phyloP scores from a whole-genome alignment of 2,888 invertebrate species.

The Drosophila cyrtoloma region DNA sequence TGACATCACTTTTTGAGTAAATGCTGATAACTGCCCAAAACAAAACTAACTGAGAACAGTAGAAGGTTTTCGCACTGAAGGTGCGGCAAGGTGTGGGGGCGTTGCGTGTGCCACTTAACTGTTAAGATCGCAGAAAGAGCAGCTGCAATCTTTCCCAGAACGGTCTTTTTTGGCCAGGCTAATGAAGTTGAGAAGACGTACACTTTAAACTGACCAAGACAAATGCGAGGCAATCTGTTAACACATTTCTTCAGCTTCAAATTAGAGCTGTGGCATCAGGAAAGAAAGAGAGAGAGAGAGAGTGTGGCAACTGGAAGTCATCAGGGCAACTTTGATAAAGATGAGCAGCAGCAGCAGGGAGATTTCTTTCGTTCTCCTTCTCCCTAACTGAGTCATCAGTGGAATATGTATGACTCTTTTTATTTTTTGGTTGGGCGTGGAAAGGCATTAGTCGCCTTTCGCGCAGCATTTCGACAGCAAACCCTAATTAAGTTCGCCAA shows the following conservation, averaged over 20 bases:
- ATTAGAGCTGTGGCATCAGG: conserved; percentile 55
- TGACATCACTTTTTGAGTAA: conserved; percentile 14
- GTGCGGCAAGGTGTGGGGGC: conserved; percentile 31
- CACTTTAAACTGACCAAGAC: conserved; percentile 70
- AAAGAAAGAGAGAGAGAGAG: background rate
- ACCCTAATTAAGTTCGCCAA: conserved; percentile 68
- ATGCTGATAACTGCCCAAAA: conserved; percentile 11
- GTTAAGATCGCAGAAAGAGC: conserved; percentile 36
- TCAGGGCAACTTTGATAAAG: conserved; percentile 41
- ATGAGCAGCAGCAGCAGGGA: conserved; percentile 4
- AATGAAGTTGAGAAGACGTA: conserved; percentile 71
- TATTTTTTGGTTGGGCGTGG: conserved; percentile 56
- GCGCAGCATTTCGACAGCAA: conserved; percentile 57
- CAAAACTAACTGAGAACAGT: background rate
- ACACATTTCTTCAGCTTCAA: conserved; percentile 29
- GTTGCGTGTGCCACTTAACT: conserved; percentile 48
- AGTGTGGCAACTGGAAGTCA: conserved; percentile 17
- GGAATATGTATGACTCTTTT: background rate
- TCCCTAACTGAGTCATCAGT: conserved; percentile 55
- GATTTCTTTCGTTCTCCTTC: conserved; percentile 8
- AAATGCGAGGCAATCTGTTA: conserved; percentile 70
- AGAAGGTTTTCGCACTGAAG: conserved; percentile 17
- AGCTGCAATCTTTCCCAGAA: conserved; percentile 39
- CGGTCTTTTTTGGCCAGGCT: conserved; percentile 38
- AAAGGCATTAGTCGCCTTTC: conserved; percentile 58